phyloP scores from a whole-genome alignment of 2,113 vertebrate species.

The Sylvietta virens region DNA sequence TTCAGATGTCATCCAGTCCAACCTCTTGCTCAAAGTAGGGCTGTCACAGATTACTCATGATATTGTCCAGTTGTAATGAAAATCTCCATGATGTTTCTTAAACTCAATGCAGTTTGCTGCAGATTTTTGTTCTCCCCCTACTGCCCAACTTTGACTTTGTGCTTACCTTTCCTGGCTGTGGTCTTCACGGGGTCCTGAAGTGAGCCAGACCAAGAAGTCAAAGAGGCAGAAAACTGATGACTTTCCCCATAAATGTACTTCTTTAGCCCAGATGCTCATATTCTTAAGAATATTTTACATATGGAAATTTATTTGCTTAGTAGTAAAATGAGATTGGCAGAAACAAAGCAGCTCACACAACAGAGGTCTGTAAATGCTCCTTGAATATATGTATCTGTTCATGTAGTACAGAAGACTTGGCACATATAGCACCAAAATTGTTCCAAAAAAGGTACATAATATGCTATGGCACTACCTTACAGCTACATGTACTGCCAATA shows the following conservation, averaged over 20 bases:
- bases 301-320: background rate
- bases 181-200: rapidly evolving
- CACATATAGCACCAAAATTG: background rate
- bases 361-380: background rate
- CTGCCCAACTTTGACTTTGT: background rate
- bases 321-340: background rate
- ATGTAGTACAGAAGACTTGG: background rate
- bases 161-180: background rate
- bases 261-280: background rate
- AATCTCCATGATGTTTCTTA: background rate
- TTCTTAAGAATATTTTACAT: background rate
- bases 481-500: background rate
- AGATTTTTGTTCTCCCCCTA: background rate
- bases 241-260: background rate
- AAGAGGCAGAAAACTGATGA: background rate
- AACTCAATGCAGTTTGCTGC: background rate
- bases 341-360: background rate
- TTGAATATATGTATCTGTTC: background rate
- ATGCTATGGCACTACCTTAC: background rate
- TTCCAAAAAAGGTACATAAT: background rate
- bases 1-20: background rate
- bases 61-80: background rate
- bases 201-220: background rate
- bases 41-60: background rate
- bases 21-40: background rate